Base-by-base conservation (phyloP, 2,113 vertebrate genomes). In the Scalopus aquaticus region DNA sequence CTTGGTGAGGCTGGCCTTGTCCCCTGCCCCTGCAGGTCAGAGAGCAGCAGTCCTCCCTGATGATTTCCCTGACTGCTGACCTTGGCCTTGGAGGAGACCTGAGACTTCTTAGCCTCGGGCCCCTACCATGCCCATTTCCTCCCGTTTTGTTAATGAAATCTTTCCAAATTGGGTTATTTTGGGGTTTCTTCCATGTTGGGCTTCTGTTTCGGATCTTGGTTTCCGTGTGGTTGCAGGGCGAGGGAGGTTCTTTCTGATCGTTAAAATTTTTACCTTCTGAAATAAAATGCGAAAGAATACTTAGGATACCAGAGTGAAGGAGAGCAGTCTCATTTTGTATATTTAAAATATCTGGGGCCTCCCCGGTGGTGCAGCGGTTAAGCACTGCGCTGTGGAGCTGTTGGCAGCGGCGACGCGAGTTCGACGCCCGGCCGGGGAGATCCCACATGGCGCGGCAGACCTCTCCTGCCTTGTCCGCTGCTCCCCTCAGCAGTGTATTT, bases 61-160 rank as follows among this genome's bases (percentile, higher is more conserved):
- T 97, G 97, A 93, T 94, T 88, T 89, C 90, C 94, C 4, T 89
- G 97, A 85, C 96, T 84, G 96, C 94, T 82, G 97, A 81, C 44
- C 44, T 44, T 44, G 79, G 95, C 96, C 96, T 91, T 74, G 89
- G 87, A 49, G 86, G 94, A 93, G 74, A 83, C 94, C 97, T 93
- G n/a, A n/a, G n/a, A n/a, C n/a, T n/a, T n/a, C n/a, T 87, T 49
- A 44, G 8, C n/a, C 80, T 92, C 35, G 92, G 95, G 96, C 96
- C 94, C 95, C 77, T 11, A 89, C 94, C 89, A 97, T 97, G 97
- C 98, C 97, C 97, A 97, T 96, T 98, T 74, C 44, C 69, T 79
- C 74, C 54, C 10, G 92, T 96, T 96, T 94, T 98, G 95, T 98
- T 98, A 98, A 98, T 98, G 98, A 98, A 98, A 98, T 98, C 98